Evolutionary conservation across 1,140 invertebrate genomes (phyloP), one percentile per base, ranked within the genome.

Genomic region (Polyergus mexicanus): DNA sequence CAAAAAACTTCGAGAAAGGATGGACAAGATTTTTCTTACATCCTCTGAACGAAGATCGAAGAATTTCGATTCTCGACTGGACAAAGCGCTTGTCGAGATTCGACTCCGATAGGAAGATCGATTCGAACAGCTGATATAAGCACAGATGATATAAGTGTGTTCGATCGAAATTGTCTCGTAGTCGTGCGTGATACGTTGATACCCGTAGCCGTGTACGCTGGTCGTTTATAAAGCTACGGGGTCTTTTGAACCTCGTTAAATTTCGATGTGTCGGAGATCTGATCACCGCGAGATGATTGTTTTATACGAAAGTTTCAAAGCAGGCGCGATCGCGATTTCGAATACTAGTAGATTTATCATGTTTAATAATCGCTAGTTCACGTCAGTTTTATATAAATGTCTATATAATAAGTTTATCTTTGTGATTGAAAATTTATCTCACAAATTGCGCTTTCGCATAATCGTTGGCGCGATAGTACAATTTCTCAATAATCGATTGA

Each of bases 171-270:
- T 44, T 19, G 28, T 25, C 10, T 35, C 41, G 69, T 72, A 89
- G 89, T 92, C 51, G 84, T 89, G 54, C 63, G 86, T 84, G 80
- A 86, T 71, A 86, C 44, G 78, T 63, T 84, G 80, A 86, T 71
- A 86, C 44, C 83, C 68, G 88, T 92, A 86, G 65, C 71, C 56
- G 80, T 38, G 83, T 85, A 16, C 76, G 72, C 58, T 47, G 35
- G 44, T 63, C 28, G 60, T 44, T 28, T 4, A 8, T 71, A 62
- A 86, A 65, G 86, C 65, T 89, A 86, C 86, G 89, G 87, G 72
- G 63, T 87, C 10, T 63, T 88, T 92, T 92, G 87, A 92, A 91
- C 86, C 87, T 92, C 77, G 38, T 68, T 75, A 51, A 78, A 83
- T 8, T 72, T 60, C 13, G 7, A 83, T 83, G 78, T n/a, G 56